Base-by-base conservation (phyloP, 2,797 vertebrate species). In the Coilia nasus region DNA sequence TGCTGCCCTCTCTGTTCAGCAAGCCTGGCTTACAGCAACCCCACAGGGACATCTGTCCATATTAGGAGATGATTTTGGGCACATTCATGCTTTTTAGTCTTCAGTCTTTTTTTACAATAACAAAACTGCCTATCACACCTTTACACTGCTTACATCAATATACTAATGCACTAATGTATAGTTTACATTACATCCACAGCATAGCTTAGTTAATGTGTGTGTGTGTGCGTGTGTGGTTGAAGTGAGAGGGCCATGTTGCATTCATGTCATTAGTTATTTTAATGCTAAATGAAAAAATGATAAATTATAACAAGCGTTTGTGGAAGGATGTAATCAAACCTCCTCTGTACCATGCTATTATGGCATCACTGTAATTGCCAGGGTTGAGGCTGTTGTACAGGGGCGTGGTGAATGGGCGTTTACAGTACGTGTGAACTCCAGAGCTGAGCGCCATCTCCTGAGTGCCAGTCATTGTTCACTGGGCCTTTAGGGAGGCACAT, bases 361-460 rank as follows among this genome's bases (percentile, higher is more conserved):
- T 71, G 64, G 35, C 35, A 41, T 41, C 35, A 41, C 35, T 41
- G 35, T 41, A 41, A 41, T 41, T 71, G 64, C 10, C 10, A 25
- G 60, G n/a, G 60, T 71, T 71, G 15, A 35, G 31, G 15, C 4
- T 31, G 64, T 31, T 71, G 28, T 71, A 15, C 15, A 3, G 14
- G 15, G 62, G 25, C 2, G 11, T 71, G 28, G 35, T 44, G 17
- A 41, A 31, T 41, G 35, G 15, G 35, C 31, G 31, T 78, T 41
- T 21, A 17, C n/a, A n/a, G n/a, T n/a, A n/a, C 81, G 41, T 86
- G 81, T 62, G 84, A 87, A 87, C 81, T 64, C 25, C 67, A 71
- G 23, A 7, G 56, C 31, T 83, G 44, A 81, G 84, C 59, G 28
- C 80, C 84, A 86, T 50, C 81, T 81, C 60, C 60, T 75, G 62